A percentile compares a stretch with the other conserved stretches of the same genome.
Conservation (phyloP, 2,113 vertebrate species). For the Charadrius vociferus region DNA sequence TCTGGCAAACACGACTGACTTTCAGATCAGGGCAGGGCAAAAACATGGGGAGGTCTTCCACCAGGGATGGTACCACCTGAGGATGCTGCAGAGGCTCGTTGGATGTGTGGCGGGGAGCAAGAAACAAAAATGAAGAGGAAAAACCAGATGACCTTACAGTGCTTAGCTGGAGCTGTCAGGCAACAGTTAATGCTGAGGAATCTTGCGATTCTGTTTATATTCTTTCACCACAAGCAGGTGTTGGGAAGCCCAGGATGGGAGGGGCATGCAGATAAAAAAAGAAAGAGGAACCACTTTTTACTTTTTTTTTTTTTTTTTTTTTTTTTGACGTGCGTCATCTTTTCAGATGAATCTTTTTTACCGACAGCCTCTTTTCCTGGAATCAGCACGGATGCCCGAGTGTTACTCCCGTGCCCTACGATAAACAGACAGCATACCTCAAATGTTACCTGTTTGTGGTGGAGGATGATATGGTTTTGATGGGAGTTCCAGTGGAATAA, state of each 20-base stretch:
- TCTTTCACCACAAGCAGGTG: slow-evolving; percentile 26
- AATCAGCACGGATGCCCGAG: not conserved
- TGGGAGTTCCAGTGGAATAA: not conserved
- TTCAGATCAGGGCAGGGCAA: not conserved
- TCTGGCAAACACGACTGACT: not conserved
- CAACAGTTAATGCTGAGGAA: slow-evolving; percentile 15
- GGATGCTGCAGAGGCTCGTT: not conserved
- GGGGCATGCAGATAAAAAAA: slow-evolving; percentile 10
- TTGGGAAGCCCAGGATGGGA: slow-evolving; percentile 34
- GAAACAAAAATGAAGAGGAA: not conserved
- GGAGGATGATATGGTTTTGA: not conserved
- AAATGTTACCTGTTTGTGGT: not conserved
- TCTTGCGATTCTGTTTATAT: slow-evolving; percentile 36
- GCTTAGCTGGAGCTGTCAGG: not conserved
- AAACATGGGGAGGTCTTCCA: not conserved
- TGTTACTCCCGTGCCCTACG: not conserved
- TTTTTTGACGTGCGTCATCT: not conserved
- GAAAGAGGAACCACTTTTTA: slow-evolving; percentile 29
- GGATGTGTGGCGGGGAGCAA: not conserved
- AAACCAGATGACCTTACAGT: not conserved
- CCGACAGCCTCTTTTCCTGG: slow-evolving; percentile 41
- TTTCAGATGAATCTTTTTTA: slow-evolving; percentile 48
- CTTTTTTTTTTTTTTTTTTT: not conserved
- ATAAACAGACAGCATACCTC: not conserved
- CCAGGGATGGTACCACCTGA: not conserved